Base-by-base conservation (phyloP, 2,888 invertebrate species). In the Thysanoteuthis rhombus region DNA sequence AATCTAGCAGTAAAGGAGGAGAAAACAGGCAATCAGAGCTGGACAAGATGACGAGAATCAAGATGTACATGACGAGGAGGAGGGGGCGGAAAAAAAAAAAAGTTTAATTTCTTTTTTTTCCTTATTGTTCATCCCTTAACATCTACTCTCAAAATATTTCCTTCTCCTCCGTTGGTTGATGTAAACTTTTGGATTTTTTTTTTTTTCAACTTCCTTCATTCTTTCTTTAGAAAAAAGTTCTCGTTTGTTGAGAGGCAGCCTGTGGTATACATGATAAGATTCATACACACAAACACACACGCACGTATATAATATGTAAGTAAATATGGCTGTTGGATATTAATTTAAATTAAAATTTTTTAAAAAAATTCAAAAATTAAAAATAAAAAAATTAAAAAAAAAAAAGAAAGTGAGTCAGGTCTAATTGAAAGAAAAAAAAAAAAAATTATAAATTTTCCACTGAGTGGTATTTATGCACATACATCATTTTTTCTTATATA, bases 141-240 rank as follows among this genome's bases (percentile, higher is more conserved):
- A n/a, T 75, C 75, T 75, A 75, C 75, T 75, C n/a, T 75, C 75
- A 75, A 75, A 75, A 75, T 75, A 75, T n/a, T 75, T 75, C 75
- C n/a, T 75, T 75, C 75, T 75, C 58, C 58, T 58, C 75, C 16
- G 16, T 75, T 75, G n/a, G 75, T 75, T 75, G 75, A 75, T 75
- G 75, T 75, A 75, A 75, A n/a, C 32, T 32, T 75, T n/a, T 75
- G n/a, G 16, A 10, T 32, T 75, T n/a, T 75, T 75, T 75, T 75
- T 75, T 75, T 3, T n/a, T n/a, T 52, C 19, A 4, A 3, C 22
- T 52, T 52, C 22, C 19, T 52, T 8, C 19, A 16, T 52, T 32
- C 8, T n/a, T 28, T 58, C 32, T 1, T n/a, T 8, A 75, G n/a
- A 75, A 75, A 75, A 75, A 75, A 75, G n/a, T 75, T 75, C 75